phyloP scores from a whole-genome alignment of 53 echinoderm and acorn worm genomes.

The Temnopleurus reevesii region DNA sequence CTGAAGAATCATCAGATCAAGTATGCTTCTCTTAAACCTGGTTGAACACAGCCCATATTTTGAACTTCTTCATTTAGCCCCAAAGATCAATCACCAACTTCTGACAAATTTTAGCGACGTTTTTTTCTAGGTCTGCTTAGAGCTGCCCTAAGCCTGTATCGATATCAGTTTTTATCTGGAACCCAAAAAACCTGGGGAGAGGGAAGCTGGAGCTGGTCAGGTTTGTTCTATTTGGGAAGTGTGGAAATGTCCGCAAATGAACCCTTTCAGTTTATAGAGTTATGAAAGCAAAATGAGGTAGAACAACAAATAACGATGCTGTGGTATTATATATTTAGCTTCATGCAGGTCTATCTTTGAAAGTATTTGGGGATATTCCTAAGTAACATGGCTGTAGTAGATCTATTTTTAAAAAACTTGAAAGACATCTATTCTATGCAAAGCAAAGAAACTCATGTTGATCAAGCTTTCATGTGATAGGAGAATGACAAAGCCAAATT shows the following conservation, averaged over 20 bases:
- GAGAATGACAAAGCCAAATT: too few species aligned
- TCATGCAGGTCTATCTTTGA: too few species aligned
- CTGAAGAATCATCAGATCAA: slow-evolving; percentile 28
- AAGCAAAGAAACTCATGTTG: too few species aligned
- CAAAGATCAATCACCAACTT: slow-evolving; percentile 10
- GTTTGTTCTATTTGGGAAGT: neutral
- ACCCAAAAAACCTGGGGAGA: neutral
- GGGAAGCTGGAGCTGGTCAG: slow-evolving; percentile 9
- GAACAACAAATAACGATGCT: too few species aligned
- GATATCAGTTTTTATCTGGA: slow-evolving; percentile 34
- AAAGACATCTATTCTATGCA: too few species aligned
- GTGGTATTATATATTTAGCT: too few species aligned
- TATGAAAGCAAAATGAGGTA: neutral
- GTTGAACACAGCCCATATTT: neutral
- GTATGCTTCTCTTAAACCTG: neutral
- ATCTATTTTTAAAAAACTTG: too few species aligned
- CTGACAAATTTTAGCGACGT: slow-evolving; percentile 25
- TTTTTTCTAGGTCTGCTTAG: slow-evolving; percentile 23
- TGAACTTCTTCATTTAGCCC: slow-evolving; percentile 12
- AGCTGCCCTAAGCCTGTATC: slow-evolving; percentile 30
- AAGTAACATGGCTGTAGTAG: too few species aligned
- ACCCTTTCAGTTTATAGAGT: neutral
- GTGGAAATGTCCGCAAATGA: slow-evolving; percentile 27
- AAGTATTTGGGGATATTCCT: too few species aligned
- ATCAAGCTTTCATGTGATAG: too few species aligned